A percentile compares a stretch with the other conserved stretches of the same genome.
Evolutionary conservation across 1,140 invertebrate species (phyloP).

Genomic region (Aphelenchoides avenae): DNA sequence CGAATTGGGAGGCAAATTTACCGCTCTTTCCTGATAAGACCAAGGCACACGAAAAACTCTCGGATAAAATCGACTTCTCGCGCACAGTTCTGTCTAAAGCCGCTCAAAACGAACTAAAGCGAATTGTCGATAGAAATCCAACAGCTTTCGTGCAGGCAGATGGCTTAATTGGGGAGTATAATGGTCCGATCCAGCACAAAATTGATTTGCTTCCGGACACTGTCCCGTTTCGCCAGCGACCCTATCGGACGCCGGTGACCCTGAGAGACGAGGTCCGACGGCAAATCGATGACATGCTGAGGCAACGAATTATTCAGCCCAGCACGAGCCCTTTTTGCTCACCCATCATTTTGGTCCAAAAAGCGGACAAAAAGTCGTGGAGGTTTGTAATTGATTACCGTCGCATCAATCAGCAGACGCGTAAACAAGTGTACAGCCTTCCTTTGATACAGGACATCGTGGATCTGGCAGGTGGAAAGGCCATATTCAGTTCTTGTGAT

Average conservation of each 20-base stretch:
- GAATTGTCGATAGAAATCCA: neutral
- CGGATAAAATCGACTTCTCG: neutral
- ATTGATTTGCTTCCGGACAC: slow-evolving; percentile 2
- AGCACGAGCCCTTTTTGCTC: slow-evolving; percentile 9
- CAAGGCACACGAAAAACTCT: neutral
- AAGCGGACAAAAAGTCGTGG: slow-evolving; percentile 17
- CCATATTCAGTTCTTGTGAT: slow-evolving; percentile 1
- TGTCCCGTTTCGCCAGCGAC: slow-evolving; percentile 1
- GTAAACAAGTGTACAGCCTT: slow-evolving; percentile 10
- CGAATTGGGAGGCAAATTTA: slow-evolving; percentile 2
- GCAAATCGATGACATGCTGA: slow-evolving; percentile 31
- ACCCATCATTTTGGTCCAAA: slow-evolving; percentile 26
- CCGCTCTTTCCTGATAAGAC: no score
- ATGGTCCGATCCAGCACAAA: slow-evolving; percentile 8
- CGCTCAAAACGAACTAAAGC: neutral
- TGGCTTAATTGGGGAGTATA: slow-evolving; percentile 19
- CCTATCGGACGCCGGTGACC: slow-evolving; percentile 6
- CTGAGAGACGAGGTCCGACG: slow-evolving; percentile 15
- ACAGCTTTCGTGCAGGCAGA: slow-evolving; percentile 3
- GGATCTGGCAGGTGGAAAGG: slow-evolving; percentile 5
- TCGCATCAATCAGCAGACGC: slow-evolving; percentile 3
- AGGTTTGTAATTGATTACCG: slow-evolving; percentile 29
- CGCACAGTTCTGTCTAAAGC: neutral
- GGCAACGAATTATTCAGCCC: slow-evolving; percentile 23
- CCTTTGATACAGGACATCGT: slow-evolving; percentile 9